Conservation (phyloP, 2,888 invertebrate species). For the Tipula confusa region DNA sequence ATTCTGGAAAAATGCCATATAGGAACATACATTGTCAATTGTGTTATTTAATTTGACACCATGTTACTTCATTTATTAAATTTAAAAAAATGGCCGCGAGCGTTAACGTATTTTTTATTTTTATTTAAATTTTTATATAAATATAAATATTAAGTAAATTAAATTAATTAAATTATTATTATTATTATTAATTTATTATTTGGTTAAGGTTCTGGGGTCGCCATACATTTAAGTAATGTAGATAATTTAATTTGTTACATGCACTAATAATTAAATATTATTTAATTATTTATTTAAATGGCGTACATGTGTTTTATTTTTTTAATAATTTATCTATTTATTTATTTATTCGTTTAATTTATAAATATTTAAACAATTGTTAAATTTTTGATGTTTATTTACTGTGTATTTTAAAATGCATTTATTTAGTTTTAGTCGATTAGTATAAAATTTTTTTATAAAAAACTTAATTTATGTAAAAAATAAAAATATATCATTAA, state of each 20-base stretch:
- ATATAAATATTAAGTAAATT: not conserved
- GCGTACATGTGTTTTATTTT: not conserved
- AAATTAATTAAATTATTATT: not conserved
- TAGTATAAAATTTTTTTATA: not conserved
- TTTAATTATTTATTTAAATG: not conserved
- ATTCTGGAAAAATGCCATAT: not conserved
- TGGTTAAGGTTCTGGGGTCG: constrained; percentile 25
- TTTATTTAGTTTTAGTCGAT: not conserved
- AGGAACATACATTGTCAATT: not conserved
- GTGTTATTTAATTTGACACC: not conserved
- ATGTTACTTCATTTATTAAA: not conserved
- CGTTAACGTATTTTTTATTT: not conserved
- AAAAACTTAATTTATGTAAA: not conserved
- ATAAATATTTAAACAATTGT: not conserved
- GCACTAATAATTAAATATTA: not conserved
- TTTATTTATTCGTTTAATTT: not conserved
- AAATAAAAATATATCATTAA: not conserved
- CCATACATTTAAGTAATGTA: not conserved
- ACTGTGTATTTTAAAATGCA: not conserved
- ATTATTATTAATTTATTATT: not conserved
- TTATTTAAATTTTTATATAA: not conserved
- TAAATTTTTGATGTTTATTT: not conserved
- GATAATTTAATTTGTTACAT: not conserved
- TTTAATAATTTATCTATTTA: not conserved
- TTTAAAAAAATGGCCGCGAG: not conserved